Conservation (phyloP, 2,888 invertebrate genomes). For the Chrysolina americana region DNA sequence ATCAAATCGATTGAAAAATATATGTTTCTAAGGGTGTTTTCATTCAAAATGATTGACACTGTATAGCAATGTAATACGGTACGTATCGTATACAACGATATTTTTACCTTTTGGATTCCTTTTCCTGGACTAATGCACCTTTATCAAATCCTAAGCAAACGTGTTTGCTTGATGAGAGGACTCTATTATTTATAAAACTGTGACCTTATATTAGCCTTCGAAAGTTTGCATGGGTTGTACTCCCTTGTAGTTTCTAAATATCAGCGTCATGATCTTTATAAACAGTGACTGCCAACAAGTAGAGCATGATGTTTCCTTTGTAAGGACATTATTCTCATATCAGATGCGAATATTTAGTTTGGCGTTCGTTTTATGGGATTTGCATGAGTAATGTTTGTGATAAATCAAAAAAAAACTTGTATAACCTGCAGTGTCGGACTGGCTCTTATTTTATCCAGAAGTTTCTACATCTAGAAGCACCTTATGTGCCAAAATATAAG, state of each 20-base stretch:
- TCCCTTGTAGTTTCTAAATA: constrained; percentile 27
- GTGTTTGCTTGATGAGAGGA: background rate
- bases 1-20: too few relatives aligned
- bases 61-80: too few relatives aligned
- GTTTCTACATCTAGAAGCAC: background rate
- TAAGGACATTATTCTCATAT: background rate
- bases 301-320: constrained; percentile 25
- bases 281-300: constrained; percentile 1
- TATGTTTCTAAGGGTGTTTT: too few relatives aligned
- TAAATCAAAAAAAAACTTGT: too few relatives aligned
- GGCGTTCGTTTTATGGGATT: background rate
- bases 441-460: too few relatives aligned
- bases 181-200: background rate
- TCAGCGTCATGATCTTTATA: constrained; percentile 26
- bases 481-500: background rate
- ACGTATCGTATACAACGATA: too few relatives aligned
- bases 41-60: too few relatives aligned
- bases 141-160: background rate
- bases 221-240: constrained; percentile 29
- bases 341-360: background rate
- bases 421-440: too few relatives aligned
- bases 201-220: constrained; percentile 26
- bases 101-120: background rate
- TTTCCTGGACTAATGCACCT: background rate
- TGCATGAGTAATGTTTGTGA: background rate